Evolutionary conservation across 2,888 invertebrate genomes (phyloP).

Genomic region (Coronaproctus castanopsis): DNA sequence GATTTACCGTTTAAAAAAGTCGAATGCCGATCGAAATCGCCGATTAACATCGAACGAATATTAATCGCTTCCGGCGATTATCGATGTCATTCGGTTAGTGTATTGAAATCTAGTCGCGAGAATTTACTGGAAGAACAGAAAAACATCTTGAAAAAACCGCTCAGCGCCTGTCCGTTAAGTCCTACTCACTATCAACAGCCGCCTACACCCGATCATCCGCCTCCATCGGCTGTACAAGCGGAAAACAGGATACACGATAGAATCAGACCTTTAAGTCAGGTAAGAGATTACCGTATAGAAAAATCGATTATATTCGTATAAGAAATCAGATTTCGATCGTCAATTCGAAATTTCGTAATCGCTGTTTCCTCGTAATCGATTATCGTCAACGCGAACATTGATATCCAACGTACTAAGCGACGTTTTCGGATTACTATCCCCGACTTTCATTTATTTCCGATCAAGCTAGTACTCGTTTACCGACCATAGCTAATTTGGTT

Average conservation of each 20-base stretch:
- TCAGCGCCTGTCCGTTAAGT: conserved; percentile 46
- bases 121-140: conserved; percentile 35
- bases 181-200: conserved; percentile 81
- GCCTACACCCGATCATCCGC: conserved; percentile 84
- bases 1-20: conserved; percentile 21
- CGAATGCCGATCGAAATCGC: conserved; percentile 6
- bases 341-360: no score
- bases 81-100: conserved; percentile 2
- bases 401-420: no score
- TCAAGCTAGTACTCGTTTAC: no score
- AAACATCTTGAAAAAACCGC: conserved; percentile 22
- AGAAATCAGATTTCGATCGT: not conserved
- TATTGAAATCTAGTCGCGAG: conserved; percentile 29
- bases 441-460: no score
- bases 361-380: no score
- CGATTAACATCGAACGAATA: conserved; percentile 15
- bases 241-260: conserved; percentile 73
- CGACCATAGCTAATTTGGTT: no score
- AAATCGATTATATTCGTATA: conserved; percentile 23
- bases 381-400: no score
- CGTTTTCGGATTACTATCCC: no score
- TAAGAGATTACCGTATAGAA: conserved; percentile 40
- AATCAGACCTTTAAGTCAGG: conserved; percentile 75
- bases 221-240: conserved; percentile 73
- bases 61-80: conserved; percentile 14